A percentile compares a stretch with the other conserved stretches of the same genome.
These are phyloP conservation scores for Andrena camellia DNA, from an alignment of 2,888 invertebrate genomes.

Conservation along the genomic window DNA sequence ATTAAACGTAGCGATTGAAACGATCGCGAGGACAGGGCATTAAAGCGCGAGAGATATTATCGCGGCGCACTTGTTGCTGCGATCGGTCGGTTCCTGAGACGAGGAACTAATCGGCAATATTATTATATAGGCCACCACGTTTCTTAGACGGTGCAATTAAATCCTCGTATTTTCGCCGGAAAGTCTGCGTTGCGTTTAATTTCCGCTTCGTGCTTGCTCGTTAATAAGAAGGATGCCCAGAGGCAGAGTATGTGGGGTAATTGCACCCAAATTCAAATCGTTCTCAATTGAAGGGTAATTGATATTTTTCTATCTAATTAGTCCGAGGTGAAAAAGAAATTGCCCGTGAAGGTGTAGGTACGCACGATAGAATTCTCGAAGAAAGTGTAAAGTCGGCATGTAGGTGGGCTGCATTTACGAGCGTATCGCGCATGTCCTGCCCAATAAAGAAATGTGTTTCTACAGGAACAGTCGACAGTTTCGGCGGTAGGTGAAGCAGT, in stretches of 20 bases:
- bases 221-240: background rate
- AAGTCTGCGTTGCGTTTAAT: background rate
- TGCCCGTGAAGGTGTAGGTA: background rate
- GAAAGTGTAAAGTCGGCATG: constrained; percentile 27
- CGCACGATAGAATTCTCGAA: constrained; percentile 1
- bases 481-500: constrained; percentile 56
- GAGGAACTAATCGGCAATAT: background rate
- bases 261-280: no score
- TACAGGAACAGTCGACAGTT: constrained; percentile 36
- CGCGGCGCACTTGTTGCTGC: constrained; percentile 19
- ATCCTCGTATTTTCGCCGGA: background rate
- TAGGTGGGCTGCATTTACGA: constrained; percentile 54
- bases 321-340: no score
- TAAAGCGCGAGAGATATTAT: constrained; percentile 28
- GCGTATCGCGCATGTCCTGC: constrained; percentile 25
- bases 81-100: background rate
- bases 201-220: background rate
- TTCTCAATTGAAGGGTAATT: no score
- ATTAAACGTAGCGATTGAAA: constrained; percentile 36
- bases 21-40: constrained; percentile 29
- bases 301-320: no score
- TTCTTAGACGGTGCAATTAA: background rate
- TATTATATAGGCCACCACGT: constrained; percentile 2
- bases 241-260: background rate
- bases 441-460: constrained; percentile 54